Base-by-base conservation (phyloP, 2,888 invertebrate genomes). In the Mechanitis messenoides region DNA sequence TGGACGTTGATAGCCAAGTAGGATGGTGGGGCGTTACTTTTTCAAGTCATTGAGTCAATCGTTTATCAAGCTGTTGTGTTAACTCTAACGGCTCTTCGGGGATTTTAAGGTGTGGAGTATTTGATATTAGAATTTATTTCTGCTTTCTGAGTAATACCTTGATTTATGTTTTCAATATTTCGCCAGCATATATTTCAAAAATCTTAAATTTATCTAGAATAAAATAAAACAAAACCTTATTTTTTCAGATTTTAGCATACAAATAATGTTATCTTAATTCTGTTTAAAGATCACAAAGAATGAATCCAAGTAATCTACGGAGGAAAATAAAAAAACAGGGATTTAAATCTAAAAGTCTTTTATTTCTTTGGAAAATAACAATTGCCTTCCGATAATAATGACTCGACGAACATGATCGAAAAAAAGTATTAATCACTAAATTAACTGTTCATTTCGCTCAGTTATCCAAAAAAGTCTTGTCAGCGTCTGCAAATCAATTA, bases 11-110 rank as follows among this genome's bases (percentile, higher is more conserved):
- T 89, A 89, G 83, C 80, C 75, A 74, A 75, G 80, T 76, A 74
- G 80, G 82, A 80, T 81, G 78, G 80, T 77, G 76, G 86, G 82
- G 87, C 82, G 85, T 83, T 81, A 83, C 85, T 87, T 90, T 88
- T 87, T 88, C 89, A 85, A 89, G 89, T 90, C 89, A 90, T 88
- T 80, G 84, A 84, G 86, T 87, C 86, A 87, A 87, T 89, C 90
- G 88, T 89, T 90, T 88, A 90, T 90, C 89, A 90, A 86, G 76
- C 81, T 85, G 88, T 88, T 88, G 87, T 88, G 87, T 87, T 84
- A 87, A 87, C 83, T 87, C 85, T 83, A 81, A 76, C 79, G 77
- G 79, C 71, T 76, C 69, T 71, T 71, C 56, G 60, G 74, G 71
- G 71, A 68, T 71, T 53, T 53, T 58, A 54, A 74, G 71, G 63